A percentile compares a stretch with the other conserved stretches of the same genome.
Evolutionary conservation across 1,140 invertebrate genomes (phyloP).

Genomic region (Panagrolaimus sp.): DNA sequence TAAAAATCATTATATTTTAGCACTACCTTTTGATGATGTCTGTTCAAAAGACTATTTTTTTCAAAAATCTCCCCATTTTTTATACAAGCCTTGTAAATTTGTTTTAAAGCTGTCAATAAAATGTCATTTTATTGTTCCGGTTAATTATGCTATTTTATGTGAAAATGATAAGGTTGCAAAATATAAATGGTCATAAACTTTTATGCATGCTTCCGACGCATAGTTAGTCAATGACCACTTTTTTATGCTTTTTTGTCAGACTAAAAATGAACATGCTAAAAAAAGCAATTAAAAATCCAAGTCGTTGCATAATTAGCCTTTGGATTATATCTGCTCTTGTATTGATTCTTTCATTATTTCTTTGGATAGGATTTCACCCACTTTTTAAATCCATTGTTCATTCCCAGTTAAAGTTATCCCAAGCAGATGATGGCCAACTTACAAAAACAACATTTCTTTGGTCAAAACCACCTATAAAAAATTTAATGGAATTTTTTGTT

Average conservation of each 20-base stretch:
- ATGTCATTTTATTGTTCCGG: too few relatives aligned
- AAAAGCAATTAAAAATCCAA: neutral
- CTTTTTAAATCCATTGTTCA: neutral
- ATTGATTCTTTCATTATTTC: neutral
- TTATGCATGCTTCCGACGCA: slow-evolving; percentile 41
- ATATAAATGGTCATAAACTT: too few relatives aligned
- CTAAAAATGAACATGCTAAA: neutral
- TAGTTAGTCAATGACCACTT: slow-evolving; percentile 30
- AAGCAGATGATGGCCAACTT: slow-evolving; percentile 14
- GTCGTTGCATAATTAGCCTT: neutral
- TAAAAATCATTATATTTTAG: too few relatives aligned
- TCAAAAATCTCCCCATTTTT: too few relatives aligned
- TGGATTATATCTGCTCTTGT: too few relatives aligned
- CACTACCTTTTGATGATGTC: too few relatives aligned
- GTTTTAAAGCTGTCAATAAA: too few relatives aligned
- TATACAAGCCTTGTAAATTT: slow-evolving; percentile 49
- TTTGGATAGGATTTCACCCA: neutral
- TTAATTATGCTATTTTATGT: too few relatives aligned
- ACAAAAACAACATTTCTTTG: slow-evolving; percentile 46
- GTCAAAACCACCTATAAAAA: slow-evolving; percentile 61
- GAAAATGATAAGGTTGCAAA: slow-evolving; percentile 28
- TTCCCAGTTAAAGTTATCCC: neutral
- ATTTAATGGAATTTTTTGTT: slow-evolving; percentile 65
- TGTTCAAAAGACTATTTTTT: slow-evolving; percentile 55
- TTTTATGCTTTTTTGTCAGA: slow-evolving; percentile 14